These are phyloP conservation scores for Sula dactylatra DNA, from an alignment of 2,113 vertebrate species.

Conservation along the genomic window DNA sequence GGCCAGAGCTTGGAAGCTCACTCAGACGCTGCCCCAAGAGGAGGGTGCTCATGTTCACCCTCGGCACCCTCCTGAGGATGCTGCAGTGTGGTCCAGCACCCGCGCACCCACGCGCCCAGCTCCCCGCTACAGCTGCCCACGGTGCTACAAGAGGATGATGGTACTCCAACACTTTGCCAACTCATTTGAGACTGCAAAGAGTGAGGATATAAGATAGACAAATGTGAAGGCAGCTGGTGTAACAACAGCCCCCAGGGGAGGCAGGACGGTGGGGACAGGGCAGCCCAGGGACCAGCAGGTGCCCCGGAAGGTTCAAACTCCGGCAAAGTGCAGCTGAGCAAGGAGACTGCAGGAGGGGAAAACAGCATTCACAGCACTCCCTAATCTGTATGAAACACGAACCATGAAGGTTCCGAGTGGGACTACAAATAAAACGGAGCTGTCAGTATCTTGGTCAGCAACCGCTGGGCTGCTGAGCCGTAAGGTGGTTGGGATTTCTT, in stretches of 20 bases:
- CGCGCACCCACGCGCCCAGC: rapidly evolving
- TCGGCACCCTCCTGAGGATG: background rate
- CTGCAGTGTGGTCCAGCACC: background rate
- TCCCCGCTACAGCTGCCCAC: background rate
- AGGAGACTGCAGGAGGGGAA: background rate
- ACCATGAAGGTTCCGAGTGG: background rate
- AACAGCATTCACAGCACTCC: background rate
- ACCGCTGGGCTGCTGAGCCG: background rate
- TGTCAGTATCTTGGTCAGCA: background rate
- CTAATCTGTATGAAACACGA: background rate
- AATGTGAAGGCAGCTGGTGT: background rate
- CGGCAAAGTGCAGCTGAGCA: background rate
- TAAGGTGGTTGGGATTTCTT: background rate
- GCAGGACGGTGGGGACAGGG: background rate
- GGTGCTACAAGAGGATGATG: background rate
- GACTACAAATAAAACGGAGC: background rate
- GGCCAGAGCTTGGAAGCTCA: background rate
- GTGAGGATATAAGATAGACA: background rate
- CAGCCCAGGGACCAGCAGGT: background rate
- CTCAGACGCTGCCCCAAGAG: background rate
- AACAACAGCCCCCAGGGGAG: background rate
- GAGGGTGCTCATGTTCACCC: background rate
- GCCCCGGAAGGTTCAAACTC: background rate
- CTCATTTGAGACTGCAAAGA: background rate
- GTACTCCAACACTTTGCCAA: rapidly evolving